Percentiles rank a stretch among this genome's conserved stretches.
These are phyloP conservation scores for Platypus cylindrus DNA, from an alignment of 2,888 invertebrate genomes.

Conservation along the genomic window DNA sequence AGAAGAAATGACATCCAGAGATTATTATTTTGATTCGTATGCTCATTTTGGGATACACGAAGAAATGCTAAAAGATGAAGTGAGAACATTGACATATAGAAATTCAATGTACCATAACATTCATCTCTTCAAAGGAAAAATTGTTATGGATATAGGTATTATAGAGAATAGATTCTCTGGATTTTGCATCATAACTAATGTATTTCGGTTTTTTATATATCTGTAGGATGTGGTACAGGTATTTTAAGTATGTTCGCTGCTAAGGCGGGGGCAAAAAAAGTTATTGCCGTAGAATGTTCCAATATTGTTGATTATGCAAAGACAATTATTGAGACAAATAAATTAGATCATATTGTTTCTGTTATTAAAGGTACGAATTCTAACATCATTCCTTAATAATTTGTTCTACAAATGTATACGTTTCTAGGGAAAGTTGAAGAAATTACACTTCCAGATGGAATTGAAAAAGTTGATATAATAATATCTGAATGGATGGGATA, in stretches of 20 bases:
- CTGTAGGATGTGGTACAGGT: conserved; percentile 90
- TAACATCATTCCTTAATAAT: too few species aligned
- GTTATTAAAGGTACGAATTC: conserved; percentile 73
- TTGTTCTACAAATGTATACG: too few species aligned
- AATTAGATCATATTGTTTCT: conserved; percentile 64
- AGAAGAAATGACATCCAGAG: conserved; percentile 97
- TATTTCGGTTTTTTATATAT: too few species aligned
- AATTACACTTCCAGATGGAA: conserved; percentile 79
- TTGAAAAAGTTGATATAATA: conserved; percentile 87
- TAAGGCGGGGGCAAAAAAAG: conserved; percentile 90
- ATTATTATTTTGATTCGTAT: conserved; percentile 99
- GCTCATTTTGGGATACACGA: conserved; percentile 99
- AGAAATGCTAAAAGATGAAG: conserved; percentile 99
- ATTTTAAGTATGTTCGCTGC: conserved; percentile 99
- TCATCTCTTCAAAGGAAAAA: conserved; percentile 87
- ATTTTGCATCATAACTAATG: too few species aligned
- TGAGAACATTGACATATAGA: conserved; percentile 92
- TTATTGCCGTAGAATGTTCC: conserved; percentile 96
- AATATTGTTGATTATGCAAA: conserved; percentile 96
- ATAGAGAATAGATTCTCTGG: too few species aligned
- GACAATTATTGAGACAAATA: conserved; percentile 83
- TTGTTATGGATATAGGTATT: conserved; percentile 79
- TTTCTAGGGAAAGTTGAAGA: conserved; percentile 80
- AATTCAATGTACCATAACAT: conserved; percentile 99
- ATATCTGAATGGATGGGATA: conserved; percentile 72